Base-by-base conservation (phyloP, 53 echinoderm and acorn worm genomes). In the Echinometra lucunter region DNA sequence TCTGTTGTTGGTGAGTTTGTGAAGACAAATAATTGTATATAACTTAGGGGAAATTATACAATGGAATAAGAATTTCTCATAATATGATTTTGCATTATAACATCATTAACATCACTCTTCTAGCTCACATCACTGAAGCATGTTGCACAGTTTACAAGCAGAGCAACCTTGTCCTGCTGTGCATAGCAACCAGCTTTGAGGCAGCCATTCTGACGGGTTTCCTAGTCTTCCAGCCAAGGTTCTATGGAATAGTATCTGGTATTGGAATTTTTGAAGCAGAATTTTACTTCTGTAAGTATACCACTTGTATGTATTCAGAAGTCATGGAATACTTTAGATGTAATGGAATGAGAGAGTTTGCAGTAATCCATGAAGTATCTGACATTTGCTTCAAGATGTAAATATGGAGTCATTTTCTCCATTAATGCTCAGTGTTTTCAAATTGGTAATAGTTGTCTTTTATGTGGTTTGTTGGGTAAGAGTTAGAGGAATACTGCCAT, bases 171-270 rank as follows among this genome's bases (percentile, higher is more conserved):
- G 96, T 96, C 56, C 58, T 96, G 85, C 45, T 96, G 40, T 94
- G 94, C 21, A 30, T 96, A 93, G 96, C 82, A 72, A 49, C 88
- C 2, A 95, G 97, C 45, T 92, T 96, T n/a, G 98, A 98, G 94
- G 98, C 95, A 18, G 97, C 98, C 44, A 89, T 98, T 44, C 32
- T 98, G 85, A 97, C 97, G 37, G 98, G 98, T 74, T 96, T 97
- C 88, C 92, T 97, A 25, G 75, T 98, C 63, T 98, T 98, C 91
- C 97, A 96, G 57, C 97, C 98, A 58, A 91, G 97, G 72, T 98
- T 96, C 45, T 63, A 97, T 27, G 97, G 97, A 1, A 94, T 96
- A 30, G 94, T 97, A 5, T 88, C 97, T 11, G 92, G 95, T 16
- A 74, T 94, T 12, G 95, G 95, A 10, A 72, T 94, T 25, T 88